These are phyloP conservation scores for Scaeva pyrastri DNA, from an alignment of 2,888 invertebrate genomes.

Conservation along the genomic window DNA sequence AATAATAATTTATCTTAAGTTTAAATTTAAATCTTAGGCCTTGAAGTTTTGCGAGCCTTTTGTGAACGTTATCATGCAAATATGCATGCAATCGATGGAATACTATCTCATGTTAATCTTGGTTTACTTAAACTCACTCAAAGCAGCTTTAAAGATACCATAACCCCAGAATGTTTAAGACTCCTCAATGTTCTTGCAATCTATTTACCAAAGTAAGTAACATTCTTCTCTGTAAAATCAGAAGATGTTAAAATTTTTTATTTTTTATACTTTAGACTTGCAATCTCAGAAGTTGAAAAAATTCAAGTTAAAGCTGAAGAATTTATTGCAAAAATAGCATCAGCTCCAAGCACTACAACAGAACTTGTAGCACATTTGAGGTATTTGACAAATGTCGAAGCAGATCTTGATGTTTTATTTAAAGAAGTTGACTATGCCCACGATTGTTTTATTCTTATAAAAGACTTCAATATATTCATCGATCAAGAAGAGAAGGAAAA, in stretches of 20 bases:
- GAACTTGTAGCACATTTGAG: constrained; percentile 87
- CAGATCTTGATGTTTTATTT: constrained; percentile 89
- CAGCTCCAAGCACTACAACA: constrained; percentile 88
- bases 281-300: constrained; percentile 85
- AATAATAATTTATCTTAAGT: no score
- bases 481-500: constrained; percentile 88
- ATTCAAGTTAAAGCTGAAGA: constrained; percentile 83
- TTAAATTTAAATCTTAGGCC: constrained; percentile 81
- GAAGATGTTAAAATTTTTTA: not conserved
- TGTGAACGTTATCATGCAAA: constrained; percentile 89
- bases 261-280: constrained; percentile 86
- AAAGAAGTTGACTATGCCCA: constrained; percentile 91
- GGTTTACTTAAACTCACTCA: constrained; percentile 90
- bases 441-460: constrained; percentile 93
- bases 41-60: constrained; percentile 87
- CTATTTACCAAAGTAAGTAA: constrained; percentile 87
- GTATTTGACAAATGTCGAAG: constrained; percentile 86
- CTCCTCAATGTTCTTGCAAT: constrained; percentile 88
- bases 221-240: not conserved
- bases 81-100: constrained; percentile 87
- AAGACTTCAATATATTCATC: constrained; percentile 90
- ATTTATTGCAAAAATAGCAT: constrained; percentile 87
- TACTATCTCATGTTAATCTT: constrained; percentile 88
- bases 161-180: constrained; percentile 89
- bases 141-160: constrained; percentile 88